Evolutionary conservation across 2,888 invertebrate species (phyloP).

Genomic region (Griposia aprilina): DNA sequence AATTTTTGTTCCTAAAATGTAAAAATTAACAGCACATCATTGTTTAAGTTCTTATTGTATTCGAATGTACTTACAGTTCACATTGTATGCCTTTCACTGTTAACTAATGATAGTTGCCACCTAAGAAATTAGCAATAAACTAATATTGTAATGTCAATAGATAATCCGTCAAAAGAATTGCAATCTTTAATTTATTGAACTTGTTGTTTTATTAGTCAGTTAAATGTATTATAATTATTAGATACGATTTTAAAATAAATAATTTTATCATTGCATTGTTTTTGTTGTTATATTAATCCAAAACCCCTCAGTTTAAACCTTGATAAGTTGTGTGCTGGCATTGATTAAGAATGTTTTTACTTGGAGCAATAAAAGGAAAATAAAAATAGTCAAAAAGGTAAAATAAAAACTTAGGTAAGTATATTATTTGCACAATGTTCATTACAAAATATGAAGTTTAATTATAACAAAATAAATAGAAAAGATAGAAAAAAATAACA

Average conservation of each 20-base stretch:
- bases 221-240: slow-evolving; percentile 83
- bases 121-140: slow-evolving; percentile 56
- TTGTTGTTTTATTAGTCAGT: slow-evolving; percentile 78
- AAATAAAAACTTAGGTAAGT: background rate
- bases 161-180: slow-evolving; percentile 71
- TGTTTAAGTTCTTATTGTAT: slow-evolving; percentile 34
- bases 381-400: background rate
- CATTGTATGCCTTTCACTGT: slow-evolving; percentile 53
- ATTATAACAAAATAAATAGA: slow-evolving; percentile 25
- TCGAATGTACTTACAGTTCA: slow-evolving; percentile 60
- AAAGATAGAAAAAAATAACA: background rate
- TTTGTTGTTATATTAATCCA: slow-evolving; percentile 37
- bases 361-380: background rate
- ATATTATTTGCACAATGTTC: slow-evolving; percentile 20
- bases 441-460: slow-evolving; percentile 3
- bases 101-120: slow-evolving; percentile 57
- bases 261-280: slow-evolving; percentile 76
- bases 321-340: background rate
- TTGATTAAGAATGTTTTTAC: background rate
- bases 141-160: slow-evolving; percentile 63
- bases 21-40: slow-evolving; percentile 16
- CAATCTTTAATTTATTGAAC: slow-evolving; percentile 79
- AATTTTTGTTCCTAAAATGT: slow-evolving; percentile 52
- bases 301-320: background rate
- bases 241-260: slow-evolving; percentile 84